Conservation (phyloP, 2,888 invertebrate species). For the Stegophylla sp. region DNA sequence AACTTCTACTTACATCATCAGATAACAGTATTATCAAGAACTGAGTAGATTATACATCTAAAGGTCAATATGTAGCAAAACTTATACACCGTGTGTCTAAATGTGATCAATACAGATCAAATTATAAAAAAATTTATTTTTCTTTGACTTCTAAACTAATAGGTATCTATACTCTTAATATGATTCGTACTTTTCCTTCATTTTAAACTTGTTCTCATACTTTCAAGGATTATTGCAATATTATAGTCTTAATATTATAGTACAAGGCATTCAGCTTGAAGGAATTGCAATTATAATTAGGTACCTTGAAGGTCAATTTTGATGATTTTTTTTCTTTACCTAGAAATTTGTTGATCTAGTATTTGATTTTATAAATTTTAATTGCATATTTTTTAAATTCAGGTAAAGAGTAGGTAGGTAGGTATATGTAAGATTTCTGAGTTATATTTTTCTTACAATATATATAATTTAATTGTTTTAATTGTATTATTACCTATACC, state of each 20-base stretch:
- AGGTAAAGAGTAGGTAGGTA: background rate
- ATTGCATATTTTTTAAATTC: background rate
- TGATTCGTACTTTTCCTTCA: background rate
- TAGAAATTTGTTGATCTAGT: background rate
- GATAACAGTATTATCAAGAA: background rate
- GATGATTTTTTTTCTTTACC: slow-evolving; percentile 17
- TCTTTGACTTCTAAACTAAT: background rate
- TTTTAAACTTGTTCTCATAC: slow-evolving; percentile 10
- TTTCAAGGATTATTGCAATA: slow-evolving; percentile 36
- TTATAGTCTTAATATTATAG: background rate
- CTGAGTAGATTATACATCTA: background rate
- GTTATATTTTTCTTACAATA: background rate
- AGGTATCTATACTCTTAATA: too few species aligned
- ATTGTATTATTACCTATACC: too few species aligned
- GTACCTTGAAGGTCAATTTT: slow-evolving; percentile 17
- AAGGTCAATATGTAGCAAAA: background rate
- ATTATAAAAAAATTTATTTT: background rate
- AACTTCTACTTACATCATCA: background rate
- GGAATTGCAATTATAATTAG: slow-evolving; percentile 5
- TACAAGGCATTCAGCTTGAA: slow-evolving; percentile 20
- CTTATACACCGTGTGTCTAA: background rate
- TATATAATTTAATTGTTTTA: too few species aligned
- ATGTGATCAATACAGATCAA: background rate
- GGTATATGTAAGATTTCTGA: background rate
- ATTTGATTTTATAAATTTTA: background rate